A percentile compares a stretch with the other conserved stretches of the same genome.
Conservation (phyloP, 2,888 invertebrate genomes). For the Noctua janthe region DNA sequence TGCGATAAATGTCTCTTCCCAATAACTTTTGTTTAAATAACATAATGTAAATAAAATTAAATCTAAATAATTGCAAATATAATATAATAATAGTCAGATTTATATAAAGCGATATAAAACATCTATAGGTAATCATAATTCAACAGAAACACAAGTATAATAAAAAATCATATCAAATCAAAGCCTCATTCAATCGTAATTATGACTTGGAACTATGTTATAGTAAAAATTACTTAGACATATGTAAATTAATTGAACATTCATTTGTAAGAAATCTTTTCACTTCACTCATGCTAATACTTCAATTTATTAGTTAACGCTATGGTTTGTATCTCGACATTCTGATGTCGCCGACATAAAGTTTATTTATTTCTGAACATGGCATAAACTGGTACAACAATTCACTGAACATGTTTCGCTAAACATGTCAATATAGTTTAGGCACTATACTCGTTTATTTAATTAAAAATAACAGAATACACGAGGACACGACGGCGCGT, state of each 20-base stretch:
- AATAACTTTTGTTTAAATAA: conserved; percentile 36
- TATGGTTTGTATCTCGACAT: conserved; percentile 23
- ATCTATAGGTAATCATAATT: conserved; percentile 50
- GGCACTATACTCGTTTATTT: conserved; percentile 23
- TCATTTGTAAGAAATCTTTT: conserved; percentile 51
- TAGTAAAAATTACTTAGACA: conserved; percentile 49
- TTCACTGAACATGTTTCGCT: conserved; percentile 30
- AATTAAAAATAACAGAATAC: conserved; percentile 24
- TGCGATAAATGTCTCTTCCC: conserved; percentile 25
- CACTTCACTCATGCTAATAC: conserved; percentile 51
- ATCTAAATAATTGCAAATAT: conserved; percentile 44
- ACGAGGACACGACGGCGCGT: background rate
- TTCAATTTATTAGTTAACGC: conserved; percentile 43
- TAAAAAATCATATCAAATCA: conserved; percentile 52
- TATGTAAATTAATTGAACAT: conserved; percentile 43
- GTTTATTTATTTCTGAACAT: conserved; percentile 11
- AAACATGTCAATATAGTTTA: conserved; percentile 35
- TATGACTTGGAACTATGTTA: conserved; percentile 46
- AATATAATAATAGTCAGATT: conserved; percentile 53
- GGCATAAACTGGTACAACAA: conserved; percentile 26
- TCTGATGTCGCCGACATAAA: conserved; percentile 2
- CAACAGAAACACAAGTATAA: conserved; percentile 53
- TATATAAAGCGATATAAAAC: conserved; percentile 49
- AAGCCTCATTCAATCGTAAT: conserved; percentile 56
- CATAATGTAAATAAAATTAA: conserved; percentile 58